Conservation (phyloP, 2,888 invertebrate genomes). For the Agriopis leucophaearia region DNA sequence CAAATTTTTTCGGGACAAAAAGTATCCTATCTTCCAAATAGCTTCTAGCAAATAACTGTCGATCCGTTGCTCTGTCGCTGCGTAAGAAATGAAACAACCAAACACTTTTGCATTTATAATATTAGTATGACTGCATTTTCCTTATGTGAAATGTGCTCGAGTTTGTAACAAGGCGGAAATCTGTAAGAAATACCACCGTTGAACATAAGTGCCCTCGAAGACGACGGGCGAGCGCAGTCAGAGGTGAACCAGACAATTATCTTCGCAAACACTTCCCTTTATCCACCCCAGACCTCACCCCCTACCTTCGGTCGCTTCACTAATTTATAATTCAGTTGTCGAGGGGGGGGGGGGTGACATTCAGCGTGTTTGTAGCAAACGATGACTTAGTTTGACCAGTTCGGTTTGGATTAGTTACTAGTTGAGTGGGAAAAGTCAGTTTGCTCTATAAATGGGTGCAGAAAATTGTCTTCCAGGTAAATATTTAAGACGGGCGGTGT, state of each 20-base stretch:
- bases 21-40: no score
- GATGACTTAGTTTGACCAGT: constrained; percentile 31
- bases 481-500: background rate
- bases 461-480: background rate
- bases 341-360: constrained; percentile 20
- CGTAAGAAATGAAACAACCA: no score
- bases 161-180: constrained; percentile 8
- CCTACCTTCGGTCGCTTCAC: constrained; percentile 32
- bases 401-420: background rate
- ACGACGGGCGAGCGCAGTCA: constrained; percentile 12
- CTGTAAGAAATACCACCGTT: constrained; percentile 9
- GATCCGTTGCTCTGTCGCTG: no score
- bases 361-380: constrained; percentile 43
- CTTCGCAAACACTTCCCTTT: constrained; percentile 40
- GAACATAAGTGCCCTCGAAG: constrained; percentile 23
- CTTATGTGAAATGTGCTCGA: background rate
- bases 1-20: no score
- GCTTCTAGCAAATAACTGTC: no score
- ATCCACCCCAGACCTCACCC: background rate
- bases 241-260: constrained; percentile 48
- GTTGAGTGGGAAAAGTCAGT: background rate
- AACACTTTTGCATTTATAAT: no score
- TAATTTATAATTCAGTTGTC: constrained; percentile 47
- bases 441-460: background rate
- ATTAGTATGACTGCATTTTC: background rate